A percentile compares a stretch with the other conserved stretches of the same genome.
These are phyloP conservation scores for Telmatherina bonti DNA, from an alignment of 2,797 vertebrate species.

Conservation along the genomic window DNA sequence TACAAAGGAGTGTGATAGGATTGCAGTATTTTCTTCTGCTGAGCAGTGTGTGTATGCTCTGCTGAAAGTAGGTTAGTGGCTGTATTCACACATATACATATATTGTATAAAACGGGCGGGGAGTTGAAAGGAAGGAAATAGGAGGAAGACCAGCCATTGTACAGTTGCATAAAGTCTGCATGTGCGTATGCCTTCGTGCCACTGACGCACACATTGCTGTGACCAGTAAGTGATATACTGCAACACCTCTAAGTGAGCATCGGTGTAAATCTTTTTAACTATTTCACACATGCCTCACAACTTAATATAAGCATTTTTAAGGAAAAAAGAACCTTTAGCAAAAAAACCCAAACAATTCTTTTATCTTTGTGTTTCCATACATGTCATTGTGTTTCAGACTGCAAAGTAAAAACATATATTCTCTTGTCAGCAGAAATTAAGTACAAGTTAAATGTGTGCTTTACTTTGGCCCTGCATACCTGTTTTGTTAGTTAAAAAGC, in stretches of 20 bases:
- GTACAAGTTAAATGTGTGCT: not conserved
- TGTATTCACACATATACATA: constrained; percentile 39
- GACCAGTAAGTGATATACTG: not conserved
- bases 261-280: constrained; percentile 6
- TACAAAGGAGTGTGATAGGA: constrained; percentile 59
- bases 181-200: not conserved
- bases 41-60: constrained; percentile 36
- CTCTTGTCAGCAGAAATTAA: too few species aligned
- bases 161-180: not conserved
- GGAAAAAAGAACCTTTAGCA: too few species aligned
- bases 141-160: not conserved
- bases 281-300: not conserved
- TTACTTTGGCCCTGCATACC: not conserved
- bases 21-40: constrained; percentile 69
- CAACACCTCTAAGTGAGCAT: not conserved
- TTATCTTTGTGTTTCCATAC: too few species aligned
- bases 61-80: constrained; percentile 71
- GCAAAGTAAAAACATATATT: too few species aligned
- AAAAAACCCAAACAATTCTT: too few species aligned
- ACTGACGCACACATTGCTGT: not conserved
- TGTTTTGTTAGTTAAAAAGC: not conserved
- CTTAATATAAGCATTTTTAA: too few species aligned
- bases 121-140: not conserved
- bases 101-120: not conserved
- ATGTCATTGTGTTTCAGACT: too few species aligned